A percentile compares a stretch with the other conserved stretches of the same genome.
phyloP scores from a whole-genome alignment of 2,113 vertebrate genomes.

The Heterochromis multidens region DNA sequence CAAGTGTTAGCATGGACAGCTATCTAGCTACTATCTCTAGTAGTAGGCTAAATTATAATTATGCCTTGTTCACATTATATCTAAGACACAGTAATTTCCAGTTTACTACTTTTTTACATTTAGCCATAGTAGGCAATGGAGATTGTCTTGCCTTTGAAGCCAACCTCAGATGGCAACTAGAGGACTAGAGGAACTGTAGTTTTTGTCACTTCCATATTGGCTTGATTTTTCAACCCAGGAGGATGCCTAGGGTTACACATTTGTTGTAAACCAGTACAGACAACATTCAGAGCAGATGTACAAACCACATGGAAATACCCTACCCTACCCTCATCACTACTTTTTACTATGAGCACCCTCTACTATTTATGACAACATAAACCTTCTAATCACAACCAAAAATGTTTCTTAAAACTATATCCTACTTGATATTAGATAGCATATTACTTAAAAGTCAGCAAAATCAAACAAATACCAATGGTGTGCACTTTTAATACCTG shows the following conservation, averaged over 20 bases:
- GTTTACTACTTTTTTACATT: neutral
- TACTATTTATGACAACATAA: neutral
- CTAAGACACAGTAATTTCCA: too few species aligned
- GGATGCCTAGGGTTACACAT: too few species aligned
- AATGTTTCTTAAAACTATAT: too few species aligned
- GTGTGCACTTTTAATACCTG: neutral
- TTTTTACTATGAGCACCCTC: neutral
- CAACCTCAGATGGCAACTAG: neutral
- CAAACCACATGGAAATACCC: neutral
- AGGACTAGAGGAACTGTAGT: neutral
- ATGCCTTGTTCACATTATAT: too few species aligned
- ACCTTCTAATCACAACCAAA: neutral
- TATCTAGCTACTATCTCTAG: neutral
- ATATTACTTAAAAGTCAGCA: neutral
- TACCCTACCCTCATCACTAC: too few species aligned
- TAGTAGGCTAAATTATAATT: too few species aligned
- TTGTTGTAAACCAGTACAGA: too few species aligned
- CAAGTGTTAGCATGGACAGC: neutral
- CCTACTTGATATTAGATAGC: neutral
- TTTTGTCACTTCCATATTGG: too few species aligned
- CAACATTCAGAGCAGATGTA: too few species aligned
- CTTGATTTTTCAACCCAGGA: too few species aligned
- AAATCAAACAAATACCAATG: neutral
- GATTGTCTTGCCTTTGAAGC: neutral
- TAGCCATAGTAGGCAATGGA: neutral